phyloP scores from a whole-genome alignment of 1,140 invertebrate species.

The Trialeurodes vaporariorum region DNA sequence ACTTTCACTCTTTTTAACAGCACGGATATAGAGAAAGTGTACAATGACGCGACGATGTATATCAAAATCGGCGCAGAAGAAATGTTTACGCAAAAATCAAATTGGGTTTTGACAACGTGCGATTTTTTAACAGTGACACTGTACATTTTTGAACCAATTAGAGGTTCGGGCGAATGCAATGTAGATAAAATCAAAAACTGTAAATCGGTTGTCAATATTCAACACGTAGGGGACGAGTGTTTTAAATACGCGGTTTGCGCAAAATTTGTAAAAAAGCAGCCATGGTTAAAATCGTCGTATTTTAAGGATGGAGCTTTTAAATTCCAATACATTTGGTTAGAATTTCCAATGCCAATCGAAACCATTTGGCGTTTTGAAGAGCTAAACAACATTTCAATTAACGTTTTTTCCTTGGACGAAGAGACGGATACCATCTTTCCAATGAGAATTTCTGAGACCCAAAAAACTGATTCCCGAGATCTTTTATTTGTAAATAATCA shows the following conservation, averaged over 20 bases:
- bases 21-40: not conserved
- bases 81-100: not conserved
- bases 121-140: not conserved
- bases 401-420: not conserved
- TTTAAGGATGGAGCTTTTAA: not conserved
- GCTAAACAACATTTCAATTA: not conserved
- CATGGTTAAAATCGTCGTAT: not conserved
- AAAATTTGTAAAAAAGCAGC: not conserved
- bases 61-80: not conserved
- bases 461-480: not conserved
- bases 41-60: not conserved
- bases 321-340: not conserved
- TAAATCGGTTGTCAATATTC: not conserved
- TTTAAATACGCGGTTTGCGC: not conserved
- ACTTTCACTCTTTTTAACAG: not conserved
- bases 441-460: not conserved
- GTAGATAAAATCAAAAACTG: not conserved
- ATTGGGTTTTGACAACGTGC: not conserved
- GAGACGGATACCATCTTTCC: not conserved
- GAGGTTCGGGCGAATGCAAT: not conserved
- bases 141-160: not conserved
- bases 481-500: not conserved
- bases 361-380: not conserved
- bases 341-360: not conserved
- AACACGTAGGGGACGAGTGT: not conserved